A percentile compares a stretch with the other conserved stretches of the same genome.
phyloP scores from a whole-genome alignment of 2,797 vertebrate genomes.

The Columba guinea region DNA sequence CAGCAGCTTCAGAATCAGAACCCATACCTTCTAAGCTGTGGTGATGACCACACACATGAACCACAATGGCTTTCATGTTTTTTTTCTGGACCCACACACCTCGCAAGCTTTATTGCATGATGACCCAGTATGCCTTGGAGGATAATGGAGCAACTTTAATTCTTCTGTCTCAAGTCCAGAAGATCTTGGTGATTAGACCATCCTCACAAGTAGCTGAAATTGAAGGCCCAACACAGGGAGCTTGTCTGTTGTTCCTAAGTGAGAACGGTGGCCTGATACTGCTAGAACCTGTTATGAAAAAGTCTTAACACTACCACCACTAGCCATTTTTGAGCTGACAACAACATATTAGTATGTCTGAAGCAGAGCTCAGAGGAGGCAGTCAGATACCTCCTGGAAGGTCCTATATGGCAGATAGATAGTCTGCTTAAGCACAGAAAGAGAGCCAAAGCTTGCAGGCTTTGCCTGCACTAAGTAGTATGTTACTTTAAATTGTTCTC shows the following conservation, averaged over 20 bases:
- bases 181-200: not conserved
- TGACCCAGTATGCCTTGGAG: not conserved
- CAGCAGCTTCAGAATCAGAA: not conserved
- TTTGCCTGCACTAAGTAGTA: not conserved
- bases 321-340: not conserved
- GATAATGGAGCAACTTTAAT: not conserved
- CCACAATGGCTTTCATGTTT: not conserved
- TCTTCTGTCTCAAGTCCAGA: not conserved
- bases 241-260: not conserved
- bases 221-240: not conserved
- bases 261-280: not conserved
- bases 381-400: not conserved
- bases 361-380: not conserved
- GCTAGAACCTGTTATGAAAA: not conserved
- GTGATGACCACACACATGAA: not conserved
- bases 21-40: not conserved
- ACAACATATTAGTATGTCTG: fast-evolving
- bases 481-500: not conserved
- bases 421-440: too few species aligned
- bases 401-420: not conserved
- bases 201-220: not conserved
- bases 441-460: not conserved
- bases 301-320: fast-evolving
- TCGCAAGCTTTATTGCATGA: not conserved
- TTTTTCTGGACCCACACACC: not conserved